phyloP scores from a whole-genome alignment of 2,113 vertebrate species.

The Madoqua kirkii region DNA sequence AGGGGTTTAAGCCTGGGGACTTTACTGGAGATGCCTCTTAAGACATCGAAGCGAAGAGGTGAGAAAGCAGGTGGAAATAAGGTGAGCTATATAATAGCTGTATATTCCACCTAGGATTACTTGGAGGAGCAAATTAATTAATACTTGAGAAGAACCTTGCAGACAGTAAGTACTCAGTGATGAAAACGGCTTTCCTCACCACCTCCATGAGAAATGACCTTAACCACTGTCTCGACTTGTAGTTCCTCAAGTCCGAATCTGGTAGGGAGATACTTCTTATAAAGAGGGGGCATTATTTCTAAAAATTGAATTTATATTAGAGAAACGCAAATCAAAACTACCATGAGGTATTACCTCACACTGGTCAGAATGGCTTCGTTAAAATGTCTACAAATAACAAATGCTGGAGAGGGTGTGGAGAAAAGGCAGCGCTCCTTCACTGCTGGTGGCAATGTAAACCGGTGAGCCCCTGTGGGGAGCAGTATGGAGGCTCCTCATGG shows the following conservation, averaged over 20 bases:
- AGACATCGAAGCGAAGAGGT: not conserved
- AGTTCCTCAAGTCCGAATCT: not conserved
- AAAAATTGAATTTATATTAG: not conserved
- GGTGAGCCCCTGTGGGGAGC: not conserved
- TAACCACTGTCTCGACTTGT: not conserved
- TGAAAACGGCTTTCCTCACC: too few species aligned
- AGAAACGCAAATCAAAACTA: not conserved
- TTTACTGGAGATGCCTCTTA: not conserved
- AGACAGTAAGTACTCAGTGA: not conserved
- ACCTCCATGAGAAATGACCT: not conserved
- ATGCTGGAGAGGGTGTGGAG: not conserved
- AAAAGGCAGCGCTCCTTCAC: not conserved
- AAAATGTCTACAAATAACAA: not conserved
- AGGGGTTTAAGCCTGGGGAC: not conserved
- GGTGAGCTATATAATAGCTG: not conserved
- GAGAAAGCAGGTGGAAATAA: not conserved
- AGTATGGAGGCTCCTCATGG: not conserved
- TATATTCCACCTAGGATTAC: not conserved
- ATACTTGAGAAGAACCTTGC: not conserved
- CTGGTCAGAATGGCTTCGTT: not conserved
- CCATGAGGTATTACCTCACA: not conserved
- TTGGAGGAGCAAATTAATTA: not conserved
- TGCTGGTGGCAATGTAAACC: not conserved
- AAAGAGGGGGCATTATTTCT: not conserved
- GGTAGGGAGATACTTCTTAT: not conserved